phyloP scores from a whole-genome alignment of 2,888 invertebrate genomes.

The Oxytorus armatus region DNA sequence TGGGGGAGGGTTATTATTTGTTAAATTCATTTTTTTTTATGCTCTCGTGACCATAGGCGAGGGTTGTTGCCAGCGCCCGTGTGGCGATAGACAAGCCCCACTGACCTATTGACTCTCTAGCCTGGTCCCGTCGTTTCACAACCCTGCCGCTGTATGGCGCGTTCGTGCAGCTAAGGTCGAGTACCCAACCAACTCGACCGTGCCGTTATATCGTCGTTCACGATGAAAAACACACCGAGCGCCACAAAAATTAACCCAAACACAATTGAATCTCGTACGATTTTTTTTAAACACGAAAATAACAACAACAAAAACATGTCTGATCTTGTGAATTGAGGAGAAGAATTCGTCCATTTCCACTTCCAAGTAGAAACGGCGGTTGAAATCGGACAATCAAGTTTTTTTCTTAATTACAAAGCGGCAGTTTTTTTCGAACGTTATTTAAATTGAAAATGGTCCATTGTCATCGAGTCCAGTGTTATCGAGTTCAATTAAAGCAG shows the following conservation, averaged over 20 bases:
- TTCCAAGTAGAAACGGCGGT: no score
- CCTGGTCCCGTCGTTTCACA: constrained; percentile 74
- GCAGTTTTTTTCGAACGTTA: no score
- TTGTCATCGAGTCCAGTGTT: no score
- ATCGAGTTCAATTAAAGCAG: no score
- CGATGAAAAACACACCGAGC: neutral
- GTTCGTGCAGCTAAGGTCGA: constrained; percentile 72
- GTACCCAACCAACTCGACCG: constrained; percentile 64
- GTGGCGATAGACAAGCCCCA: constrained; percentile 75
- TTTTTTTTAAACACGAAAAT: constrained; percentile 1
- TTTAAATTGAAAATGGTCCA: no score
- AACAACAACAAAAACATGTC: no score
- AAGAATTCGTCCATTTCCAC: no score
- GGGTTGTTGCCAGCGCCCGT: constrained; percentile 56
- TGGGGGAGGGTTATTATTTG: no score
- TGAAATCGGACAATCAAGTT: no score
- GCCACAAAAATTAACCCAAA: neutral
- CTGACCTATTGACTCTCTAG: constrained; percentile 81
- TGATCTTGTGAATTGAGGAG: no score
- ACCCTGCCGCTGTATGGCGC: constrained; percentile 73
- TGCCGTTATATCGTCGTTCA: constrained; percentile 22
- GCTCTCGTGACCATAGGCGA: constrained; percentile 28
- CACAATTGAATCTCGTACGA: neutral
- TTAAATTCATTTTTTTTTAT: neutral
- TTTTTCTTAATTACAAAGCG: no score